These are phyloP conservation scores for Muscina levida DNA, from an alignment of 2,888 invertebrate genomes.

Conservation along the genomic window DNA sequence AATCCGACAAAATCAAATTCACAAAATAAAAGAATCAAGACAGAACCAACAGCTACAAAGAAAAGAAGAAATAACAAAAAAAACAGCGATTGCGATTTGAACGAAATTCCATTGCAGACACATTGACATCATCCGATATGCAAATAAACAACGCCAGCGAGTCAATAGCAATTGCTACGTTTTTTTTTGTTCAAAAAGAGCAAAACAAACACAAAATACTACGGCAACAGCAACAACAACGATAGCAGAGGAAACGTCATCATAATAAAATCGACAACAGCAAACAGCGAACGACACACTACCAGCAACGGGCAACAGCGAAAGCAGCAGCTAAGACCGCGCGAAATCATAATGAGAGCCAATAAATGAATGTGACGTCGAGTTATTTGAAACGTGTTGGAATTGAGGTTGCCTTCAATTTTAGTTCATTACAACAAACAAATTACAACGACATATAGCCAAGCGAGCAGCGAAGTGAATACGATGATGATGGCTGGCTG, in stretches of 20 bases:
- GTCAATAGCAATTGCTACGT: too few relatives aligned
- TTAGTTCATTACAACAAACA: conserved; percentile 2
- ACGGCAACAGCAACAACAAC: not conserved
- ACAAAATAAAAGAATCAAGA: conserved; percentile 2
- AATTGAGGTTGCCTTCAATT: conserved; percentile 22
- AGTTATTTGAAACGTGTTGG: conserved; percentile 24
- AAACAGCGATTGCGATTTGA: conserved; percentile 23
- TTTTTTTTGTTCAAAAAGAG: too few relatives aligned
- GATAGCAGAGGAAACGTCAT: not conserved
- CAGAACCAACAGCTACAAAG: not conserved
- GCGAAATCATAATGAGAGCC: not conserved
- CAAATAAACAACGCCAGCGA: conserved; percentile 22
- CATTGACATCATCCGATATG: conserved; percentile 53
- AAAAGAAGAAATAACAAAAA: not conserved
- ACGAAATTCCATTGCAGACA: conserved; percentile 41
- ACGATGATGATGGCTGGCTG: not conserved
- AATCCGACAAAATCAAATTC: not conserved
- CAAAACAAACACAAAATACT: conserved; percentile 30
- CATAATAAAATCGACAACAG: too few relatives aligned
- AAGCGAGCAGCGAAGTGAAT: not conserved
- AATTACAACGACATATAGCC: not conserved
- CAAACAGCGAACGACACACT: not conserved
- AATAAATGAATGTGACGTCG: conserved; percentile 8
- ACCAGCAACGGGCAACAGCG: not conserved
- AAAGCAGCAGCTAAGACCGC: not conserved